Percentiles rank a stretch among this genome's conserved stretches.
phyloP scores from a whole-genome alignment of 1,140 invertebrate species.

The Drosophila leontia region DNA sequence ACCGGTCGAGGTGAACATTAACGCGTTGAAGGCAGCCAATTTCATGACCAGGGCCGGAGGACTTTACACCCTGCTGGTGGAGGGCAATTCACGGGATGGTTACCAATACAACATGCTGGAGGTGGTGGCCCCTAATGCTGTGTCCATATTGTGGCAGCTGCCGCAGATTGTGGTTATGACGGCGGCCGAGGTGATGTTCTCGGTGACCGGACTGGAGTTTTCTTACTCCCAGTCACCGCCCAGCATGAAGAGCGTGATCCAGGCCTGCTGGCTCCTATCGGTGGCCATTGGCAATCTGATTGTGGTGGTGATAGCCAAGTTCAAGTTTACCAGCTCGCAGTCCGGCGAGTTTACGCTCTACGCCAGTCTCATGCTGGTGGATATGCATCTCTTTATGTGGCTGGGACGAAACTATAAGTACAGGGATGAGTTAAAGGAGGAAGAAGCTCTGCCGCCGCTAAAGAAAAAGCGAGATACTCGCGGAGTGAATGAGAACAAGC shows the following conservation, averaged over 20 bases:
- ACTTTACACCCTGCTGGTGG: conserved; percentile 87
- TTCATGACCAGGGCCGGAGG: conserved; percentile 86
- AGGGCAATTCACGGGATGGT: conserved; percentile 87
- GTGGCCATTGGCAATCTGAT: conserved; percentile 97
- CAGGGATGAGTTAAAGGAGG: conserved; percentile 38
- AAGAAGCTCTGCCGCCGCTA: background rate
- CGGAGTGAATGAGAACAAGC: no score
- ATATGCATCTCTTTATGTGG: conserved; percentile 92
- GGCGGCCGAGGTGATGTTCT: conserved; percentile 93
- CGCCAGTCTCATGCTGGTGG: conserved; percentile 92
- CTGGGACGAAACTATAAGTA: conserved; percentile 90
- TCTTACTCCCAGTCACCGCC: conserved; percentile 95
- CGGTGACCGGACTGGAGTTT: conserved; percentile 96
- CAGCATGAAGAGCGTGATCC: conserved; percentile 96
- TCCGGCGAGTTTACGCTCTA: conserved; percentile 94
- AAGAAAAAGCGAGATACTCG: background rate
- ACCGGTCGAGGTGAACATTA: conserved; percentile 82
- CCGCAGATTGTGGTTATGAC: conserved; percentile 96
- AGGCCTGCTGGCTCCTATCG: conserved; percentile 95
- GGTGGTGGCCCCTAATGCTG: conserved; percentile 88
- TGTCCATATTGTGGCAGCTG: conserved; percentile 94
- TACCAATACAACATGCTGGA: conserved; percentile 48
- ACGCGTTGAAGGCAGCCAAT: conserved; percentile 63
- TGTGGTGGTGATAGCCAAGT: conserved; percentile 91
- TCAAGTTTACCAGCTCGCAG: conserved; percentile 74